Percentiles rank a stretch among this genome's conserved stretches.
These are phyloP conservation scores for Apamea crenata DNA, from an alignment of 2,888 invertebrate genomes.

Conservation along the genomic window DNA sequence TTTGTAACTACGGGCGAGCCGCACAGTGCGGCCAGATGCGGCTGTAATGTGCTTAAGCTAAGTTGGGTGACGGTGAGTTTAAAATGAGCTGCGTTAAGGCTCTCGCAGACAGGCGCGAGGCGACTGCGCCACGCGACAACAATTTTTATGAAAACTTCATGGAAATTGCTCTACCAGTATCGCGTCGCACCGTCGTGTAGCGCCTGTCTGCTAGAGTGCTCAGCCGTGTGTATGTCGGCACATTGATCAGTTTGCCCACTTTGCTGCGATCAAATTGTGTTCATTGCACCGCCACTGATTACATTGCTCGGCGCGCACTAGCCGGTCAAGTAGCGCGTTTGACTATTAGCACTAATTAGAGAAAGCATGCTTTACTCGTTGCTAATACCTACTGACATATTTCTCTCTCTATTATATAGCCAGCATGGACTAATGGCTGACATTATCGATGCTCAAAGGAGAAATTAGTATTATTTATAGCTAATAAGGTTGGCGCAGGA, in stretches of 20 bases:
- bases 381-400: not conserved
- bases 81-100: not conserved
- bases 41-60: not conserved
- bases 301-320: slow-evolving; percentile 14
- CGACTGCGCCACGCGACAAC: too few species aligned
- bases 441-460: not conserved
- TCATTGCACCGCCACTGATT: slow-evolving; percentile 32
- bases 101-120: too few species aligned
- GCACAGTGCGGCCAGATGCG: not conserved
- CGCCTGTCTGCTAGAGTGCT: not conserved
- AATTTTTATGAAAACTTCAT: too few species aligned
- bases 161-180: too few species aligned
- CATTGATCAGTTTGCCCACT: slow-evolving; percentile 4
- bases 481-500: not conserved
- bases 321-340: slow-evolving; percentile 14
- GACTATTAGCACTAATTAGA: slow-evolving; percentile 11
- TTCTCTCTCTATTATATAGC: not conserved
- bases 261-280: slow-evolving; percentile 7
- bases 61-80: too few species aligned
- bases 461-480: not conserved
- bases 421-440: not conserved
- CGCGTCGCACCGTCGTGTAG: too few species aligned
- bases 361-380: not conserved
- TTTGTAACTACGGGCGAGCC: not conserved
- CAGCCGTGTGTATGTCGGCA: not conserved